Evolutionary conservation across 92 coral and sea anemone species (phyloP).

Genomic region (Epizoanthus fatuus): DNA sequence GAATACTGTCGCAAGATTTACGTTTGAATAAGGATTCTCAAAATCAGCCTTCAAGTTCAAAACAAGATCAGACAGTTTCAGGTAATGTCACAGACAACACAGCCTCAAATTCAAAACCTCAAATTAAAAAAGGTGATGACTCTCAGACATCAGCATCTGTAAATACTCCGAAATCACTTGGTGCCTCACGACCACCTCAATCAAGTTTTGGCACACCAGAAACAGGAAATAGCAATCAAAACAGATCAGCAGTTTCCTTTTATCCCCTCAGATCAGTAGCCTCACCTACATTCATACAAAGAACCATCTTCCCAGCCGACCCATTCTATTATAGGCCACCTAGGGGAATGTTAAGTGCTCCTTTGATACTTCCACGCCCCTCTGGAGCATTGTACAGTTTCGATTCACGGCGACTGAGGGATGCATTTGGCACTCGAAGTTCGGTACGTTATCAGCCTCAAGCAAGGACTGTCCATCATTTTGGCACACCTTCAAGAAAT

Average conservation of each 20-base stretch:
- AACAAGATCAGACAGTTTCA: background rate
- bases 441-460: constrained; percentile 39
- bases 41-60: constrained; percentile 11
- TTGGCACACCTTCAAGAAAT: constrained; percentile 19
- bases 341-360: constrained; percentile 47
- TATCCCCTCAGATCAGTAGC: constrained; percentile 65
- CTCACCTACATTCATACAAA: constrained; percentile 80
- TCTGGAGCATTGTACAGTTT: constrained; percentile 53
- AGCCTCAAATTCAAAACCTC: background rate
- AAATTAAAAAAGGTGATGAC: background rate
- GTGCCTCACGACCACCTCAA: background rate
- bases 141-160: constrained; percentile 27
- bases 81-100: background rate
- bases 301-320: constrained; percentile 79
- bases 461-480: constrained; percentile 32
- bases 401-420: constrained; percentile 61
- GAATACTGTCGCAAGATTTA: constrained; percentile 3
- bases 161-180: background rate
- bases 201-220: constrained; percentile 11
- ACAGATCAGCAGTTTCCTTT: constrained; percentile 3
- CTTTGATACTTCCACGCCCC: constrained; percentile 45
- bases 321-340: constrained; percentile 61
- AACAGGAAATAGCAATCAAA: constrained; percentile 4
- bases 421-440: constrained; percentile 49
- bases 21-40: constrained; percentile 11